Evolutionary conservation across 2,888 invertebrate species (phyloP).

Genomic region (Rotaria macrura): DNA sequence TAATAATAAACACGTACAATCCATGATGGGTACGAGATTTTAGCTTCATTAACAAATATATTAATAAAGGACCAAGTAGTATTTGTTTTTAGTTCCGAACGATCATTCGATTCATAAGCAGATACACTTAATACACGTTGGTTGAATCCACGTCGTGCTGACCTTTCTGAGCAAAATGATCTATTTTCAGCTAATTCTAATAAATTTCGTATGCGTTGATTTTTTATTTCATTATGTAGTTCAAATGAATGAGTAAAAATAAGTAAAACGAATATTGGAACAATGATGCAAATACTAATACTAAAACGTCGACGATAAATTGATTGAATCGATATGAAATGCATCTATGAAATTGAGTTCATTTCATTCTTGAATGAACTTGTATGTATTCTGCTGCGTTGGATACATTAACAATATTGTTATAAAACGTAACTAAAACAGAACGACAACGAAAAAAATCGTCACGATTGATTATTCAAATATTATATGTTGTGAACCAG

Average conservation of each 20-base stretch:
- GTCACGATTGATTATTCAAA: no score
- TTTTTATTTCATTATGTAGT: neutral
- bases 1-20: conserved; percentile 30
- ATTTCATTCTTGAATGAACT: no score
- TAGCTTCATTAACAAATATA: neutral
- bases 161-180: neutral
- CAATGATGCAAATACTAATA: neutral
- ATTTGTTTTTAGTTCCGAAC: neutral
- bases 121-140: neutral
- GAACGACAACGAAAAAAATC: no score
- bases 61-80: neutral
- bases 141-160: neutral
- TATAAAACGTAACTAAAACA: no score
- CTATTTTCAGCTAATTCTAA: neutral
- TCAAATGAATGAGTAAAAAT: neutral
- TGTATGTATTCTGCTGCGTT: no score
- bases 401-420: no score
- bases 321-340: no score
- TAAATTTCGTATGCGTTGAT: neutral
- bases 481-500: no score
- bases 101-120: conserved; percentile 3
- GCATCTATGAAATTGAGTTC: neutral
- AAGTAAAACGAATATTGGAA: neutral
- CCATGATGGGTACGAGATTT: conserved; percentile 15
- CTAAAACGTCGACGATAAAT: neutral